Evolutionary conservation across 1,140 invertebrate genomes (phyloP).

Genomic region (Oryzaephilus surinamensis): DNA sequence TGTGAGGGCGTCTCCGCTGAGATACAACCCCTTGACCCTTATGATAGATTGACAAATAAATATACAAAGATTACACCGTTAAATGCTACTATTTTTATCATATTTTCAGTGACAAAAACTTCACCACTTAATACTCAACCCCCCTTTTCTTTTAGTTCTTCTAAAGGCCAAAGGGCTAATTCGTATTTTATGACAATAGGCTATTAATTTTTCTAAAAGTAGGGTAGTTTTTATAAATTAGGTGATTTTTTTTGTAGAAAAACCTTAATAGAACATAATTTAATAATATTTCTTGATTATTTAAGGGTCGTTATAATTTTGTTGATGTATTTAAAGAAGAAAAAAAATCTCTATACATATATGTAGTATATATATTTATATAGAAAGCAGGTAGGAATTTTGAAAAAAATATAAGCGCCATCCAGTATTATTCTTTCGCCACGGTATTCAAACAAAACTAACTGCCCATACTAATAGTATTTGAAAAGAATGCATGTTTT

Average conservation of each 20-base stretch:
- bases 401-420: constrained; percentile 4
- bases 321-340: no score
- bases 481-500: constrained; percentile 2
- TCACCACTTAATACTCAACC: no score
- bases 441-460: constrained; percentile 10
- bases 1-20: constrained; percentile 11
- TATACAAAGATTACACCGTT: constrained; percentile 21
- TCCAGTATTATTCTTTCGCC: constrained; percentile 9
- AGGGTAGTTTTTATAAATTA: constrained; percentile 10
- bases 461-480: constrained; percentile 13
- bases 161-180: no score
- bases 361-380: no score
- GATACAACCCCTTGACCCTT: constrained; percentile 17
- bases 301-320: constrained; percentile 9
- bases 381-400: constrained; percentile 8
- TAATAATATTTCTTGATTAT: constrained; percentile 15
- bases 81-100: neutral
- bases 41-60: constrained; percentile 22
- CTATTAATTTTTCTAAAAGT: constrained; percentile 8
- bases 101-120: no score
- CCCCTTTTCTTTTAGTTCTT: no score
- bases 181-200: constrained; percentile 2
- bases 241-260: no score
- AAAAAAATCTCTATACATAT: neutral
- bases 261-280: constrained; percentile 13